phyloP scores from a whole-genome alignment of 2,113 vertebrate species.

The Gasterosteus nipponicus region DNA sequence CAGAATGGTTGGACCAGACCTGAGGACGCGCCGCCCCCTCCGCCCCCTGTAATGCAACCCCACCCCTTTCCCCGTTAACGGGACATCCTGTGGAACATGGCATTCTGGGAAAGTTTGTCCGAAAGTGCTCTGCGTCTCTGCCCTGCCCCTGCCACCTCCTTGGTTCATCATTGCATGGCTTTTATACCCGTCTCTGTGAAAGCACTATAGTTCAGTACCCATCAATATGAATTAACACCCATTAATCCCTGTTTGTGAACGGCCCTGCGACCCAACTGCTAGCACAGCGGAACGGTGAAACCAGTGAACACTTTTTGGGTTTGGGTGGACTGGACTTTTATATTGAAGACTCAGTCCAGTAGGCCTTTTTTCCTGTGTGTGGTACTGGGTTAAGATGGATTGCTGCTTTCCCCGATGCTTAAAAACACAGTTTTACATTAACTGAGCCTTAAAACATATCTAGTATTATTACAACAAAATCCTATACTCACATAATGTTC shows the following conservation, averaged over 20 bases:
- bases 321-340: conserved; percentile 39
- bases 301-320: conserved; percentile 58
- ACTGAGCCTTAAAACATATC: conserved; percentile 78
- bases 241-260: conserved; percentile 73
- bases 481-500: conserved; percentile 73
- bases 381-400: conserved; percentile 62
- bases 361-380: conserved; percentile 51
- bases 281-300: conserved; percentile 56
- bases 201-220: conserved; percentile 84
- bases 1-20: conserved; percentile 94
- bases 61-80: conserved; percentile 66
- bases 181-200: conserved; percentile 86
- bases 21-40: conserved; percentile 71
- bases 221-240: conserved; percentile 74
- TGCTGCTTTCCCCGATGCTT: conserved; percentile 80
- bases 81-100: conserved; percentile 77
- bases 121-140: conserved; percentile 66
- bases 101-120: conserved; percentile 86
- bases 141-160: conserved; percentile 57
- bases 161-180: conserved; percentile 87
- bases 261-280: conserved; percentile 54
- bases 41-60: conserved; percentile 67
- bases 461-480: conserved; percentile 74
- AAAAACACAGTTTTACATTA: conserved; percentile 72
- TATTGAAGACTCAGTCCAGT: conserved; percentile 51